Evolutionary conservation across 2,888 invertebrate genomes (phyloP).

Genomic region (Hypomecis punctinalis): DNA sequence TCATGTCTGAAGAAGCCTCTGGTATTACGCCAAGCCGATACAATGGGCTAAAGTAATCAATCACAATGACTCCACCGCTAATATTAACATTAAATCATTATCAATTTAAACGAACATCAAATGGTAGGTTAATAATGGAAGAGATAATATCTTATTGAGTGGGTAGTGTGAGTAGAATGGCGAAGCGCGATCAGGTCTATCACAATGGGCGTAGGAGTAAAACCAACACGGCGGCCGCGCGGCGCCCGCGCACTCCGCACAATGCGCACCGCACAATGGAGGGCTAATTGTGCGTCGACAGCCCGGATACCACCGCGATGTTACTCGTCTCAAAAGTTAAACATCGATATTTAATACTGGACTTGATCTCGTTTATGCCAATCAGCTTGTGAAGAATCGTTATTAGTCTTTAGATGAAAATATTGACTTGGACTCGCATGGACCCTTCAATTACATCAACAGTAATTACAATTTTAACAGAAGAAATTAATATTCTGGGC

Average conservation of each 20-base stretch:
- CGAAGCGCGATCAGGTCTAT: slow-evolving; percentile 67
- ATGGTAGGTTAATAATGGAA: slow-evolving; percentile 67
- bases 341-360: slow-evolving; percentile 53
- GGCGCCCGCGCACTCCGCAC: slow-evolving; percentile 68
- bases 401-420: too few relatives aligned
- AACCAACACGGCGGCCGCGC: slow-evolving; percentile 62
- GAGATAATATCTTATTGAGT: slow-evolving; percentile 77
- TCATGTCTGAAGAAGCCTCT: slow-evolving; percentile 48
- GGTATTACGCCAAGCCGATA: slow-evolving; percentile 46
- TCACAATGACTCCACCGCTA: slow-evolving; percentile 65
- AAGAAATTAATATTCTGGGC: neutral
- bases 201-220: slow-evolving; percentile 81
- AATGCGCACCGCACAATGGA: slow-evolving; percentile 71
- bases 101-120: slow-evolving; percentile 63
- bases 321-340: slow-evolving; percentile 57
- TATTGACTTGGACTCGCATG: too few relatives aligned
- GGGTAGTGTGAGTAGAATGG: slow-evolving; percentile 61
- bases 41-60: slow-evolving; percentile 65
- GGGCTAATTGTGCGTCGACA: slow-evolving; percentile 82
- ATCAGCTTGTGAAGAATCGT: neutral
- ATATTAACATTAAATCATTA: slow-evolving; percentile 65
- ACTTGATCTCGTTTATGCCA: slow-evolving; percentile 27
- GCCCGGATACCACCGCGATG: slow-evolving; percentile 65
- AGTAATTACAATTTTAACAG: neutral
- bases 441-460: neutral